A percentile compares a stretch with the other conserved stretches of the same genome.
Conservation (phyloP, 2,113 vertebrate species). For the Mystacornis crossleyi region DNA sequence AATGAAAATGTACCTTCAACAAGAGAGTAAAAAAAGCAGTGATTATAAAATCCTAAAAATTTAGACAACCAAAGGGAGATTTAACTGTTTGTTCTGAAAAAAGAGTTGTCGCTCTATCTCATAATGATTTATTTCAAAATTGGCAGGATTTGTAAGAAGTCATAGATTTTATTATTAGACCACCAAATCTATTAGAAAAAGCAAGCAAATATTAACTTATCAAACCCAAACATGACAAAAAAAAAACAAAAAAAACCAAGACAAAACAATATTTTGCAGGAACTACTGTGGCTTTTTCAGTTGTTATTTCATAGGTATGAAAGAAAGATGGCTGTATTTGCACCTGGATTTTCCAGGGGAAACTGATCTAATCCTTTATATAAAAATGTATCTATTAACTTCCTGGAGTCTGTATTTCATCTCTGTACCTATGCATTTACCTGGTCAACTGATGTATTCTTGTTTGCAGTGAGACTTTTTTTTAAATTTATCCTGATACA, state of each 20-base stretch:
- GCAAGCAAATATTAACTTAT: not conserved
- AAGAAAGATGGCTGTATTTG: not conserved
- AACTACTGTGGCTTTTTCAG: not conserved
- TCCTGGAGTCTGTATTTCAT: not conserved
- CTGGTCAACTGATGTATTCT: not conserved
- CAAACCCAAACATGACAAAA: fast-evolving
- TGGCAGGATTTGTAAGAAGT: not conserved
- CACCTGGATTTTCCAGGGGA: not conserved
- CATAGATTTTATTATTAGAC: not conserved
- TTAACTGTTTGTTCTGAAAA: not conserved
- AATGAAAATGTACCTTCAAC: not conserved
- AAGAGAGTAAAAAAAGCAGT: not conserved
- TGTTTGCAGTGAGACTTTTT: not conserved
- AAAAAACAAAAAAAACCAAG: too few species aligned
- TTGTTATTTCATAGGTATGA: not conserved
- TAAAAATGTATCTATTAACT: not conserved
- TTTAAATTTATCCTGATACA: not conserved
- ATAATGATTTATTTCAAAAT: not conserved
- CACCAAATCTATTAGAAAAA: not conserved
- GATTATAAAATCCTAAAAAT: not conserved
- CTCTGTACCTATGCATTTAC: not conserved
- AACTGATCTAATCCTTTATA: not conserved
- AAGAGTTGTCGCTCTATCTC: fast-evolving
- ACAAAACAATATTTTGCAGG: not conserved
- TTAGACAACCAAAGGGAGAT: not conserved